Percentiles rank a stretch among this genome's conserved stretches.
phyloP scores from a whole-genome alignment of 2,797 vertebrate species.

The Darevskia mixta region DNA sequence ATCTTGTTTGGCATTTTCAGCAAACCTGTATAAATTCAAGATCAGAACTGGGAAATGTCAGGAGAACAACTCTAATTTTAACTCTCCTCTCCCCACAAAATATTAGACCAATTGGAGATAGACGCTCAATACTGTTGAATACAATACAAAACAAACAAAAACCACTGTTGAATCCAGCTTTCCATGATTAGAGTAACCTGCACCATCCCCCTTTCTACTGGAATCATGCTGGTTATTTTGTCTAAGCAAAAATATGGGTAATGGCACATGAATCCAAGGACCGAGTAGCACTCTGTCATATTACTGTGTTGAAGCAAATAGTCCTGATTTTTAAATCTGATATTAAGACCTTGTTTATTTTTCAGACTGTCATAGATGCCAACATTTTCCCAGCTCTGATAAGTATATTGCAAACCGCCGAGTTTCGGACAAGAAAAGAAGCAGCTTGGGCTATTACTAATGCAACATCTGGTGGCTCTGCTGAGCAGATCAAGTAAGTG shows the following conservation, averaged over 20 bases:
- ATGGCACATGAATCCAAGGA: background rate
- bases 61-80: background rate
- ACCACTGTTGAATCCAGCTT: background rate
- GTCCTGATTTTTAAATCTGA: constrained; percentile 6
- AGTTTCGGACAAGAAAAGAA: constrained; percentile 87
- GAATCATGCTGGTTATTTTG: background rate
- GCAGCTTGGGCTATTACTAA: constrained; percentile 88
- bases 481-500: constrained; percentile 93
- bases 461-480: constrained; percentile 88
- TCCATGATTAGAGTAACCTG: background rate
- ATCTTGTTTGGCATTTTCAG: background rate
- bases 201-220: background rate
- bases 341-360: constrained; percentile 48
- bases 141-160: too few species aligned
- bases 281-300: background rate
- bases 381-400: constrained; percentile 86
- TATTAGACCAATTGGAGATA: background rate
- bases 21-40: background rate
- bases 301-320: background rate
- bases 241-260: background rate
- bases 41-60: background rate
- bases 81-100: background rate
- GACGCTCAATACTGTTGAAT: background rate
- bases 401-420: constrained; percentile 84
- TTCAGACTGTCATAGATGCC: constrained; percentile 85